These are phyloP conservation scores for Aphelocoma coerulescens DNA, from an alignment of 2,113 vertebrate genomes.

Conservation along the genomic window DNA sequence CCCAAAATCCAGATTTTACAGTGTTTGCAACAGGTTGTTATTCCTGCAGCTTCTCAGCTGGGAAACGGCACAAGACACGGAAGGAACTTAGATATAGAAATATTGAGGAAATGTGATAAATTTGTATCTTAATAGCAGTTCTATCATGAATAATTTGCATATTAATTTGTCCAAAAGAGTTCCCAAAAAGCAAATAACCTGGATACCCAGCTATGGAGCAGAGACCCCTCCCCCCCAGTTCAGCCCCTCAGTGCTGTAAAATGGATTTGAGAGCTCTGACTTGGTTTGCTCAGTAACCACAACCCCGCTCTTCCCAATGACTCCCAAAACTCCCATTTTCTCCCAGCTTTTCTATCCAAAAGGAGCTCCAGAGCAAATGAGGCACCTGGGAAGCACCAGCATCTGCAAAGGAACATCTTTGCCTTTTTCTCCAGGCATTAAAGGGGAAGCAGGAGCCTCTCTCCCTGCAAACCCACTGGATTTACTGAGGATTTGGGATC, in stretches of 20 bases:
- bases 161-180: background rate
- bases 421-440: background rate
- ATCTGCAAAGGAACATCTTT: background rate
- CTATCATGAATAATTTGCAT: background rate
- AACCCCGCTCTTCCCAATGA: background rate
- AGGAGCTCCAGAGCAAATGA: background rate
- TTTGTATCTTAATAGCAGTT: too few species aligned
- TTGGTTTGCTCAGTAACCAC: background rate
- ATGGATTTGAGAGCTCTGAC: too few species aligned
- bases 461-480: background rate
- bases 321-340: background rate
- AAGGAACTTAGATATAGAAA: background rate
- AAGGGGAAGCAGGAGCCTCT: background rate
- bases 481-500: background rate
- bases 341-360: background rate
- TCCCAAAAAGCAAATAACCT: background rate
- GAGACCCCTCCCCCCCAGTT: background rate
- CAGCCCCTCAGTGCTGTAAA: background rate
- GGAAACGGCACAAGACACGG: rapidly evolving
- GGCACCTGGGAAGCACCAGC: background rate
- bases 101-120: background rate
- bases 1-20: background rate
- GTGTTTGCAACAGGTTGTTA: rapidly evolving
- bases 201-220: too few species aligned
- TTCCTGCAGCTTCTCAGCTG: background rate